phyloP scores from a whole-genome alignment of 2,888 invertebrate genomes.

The Eudasyphora cyanicolor region DNA sequence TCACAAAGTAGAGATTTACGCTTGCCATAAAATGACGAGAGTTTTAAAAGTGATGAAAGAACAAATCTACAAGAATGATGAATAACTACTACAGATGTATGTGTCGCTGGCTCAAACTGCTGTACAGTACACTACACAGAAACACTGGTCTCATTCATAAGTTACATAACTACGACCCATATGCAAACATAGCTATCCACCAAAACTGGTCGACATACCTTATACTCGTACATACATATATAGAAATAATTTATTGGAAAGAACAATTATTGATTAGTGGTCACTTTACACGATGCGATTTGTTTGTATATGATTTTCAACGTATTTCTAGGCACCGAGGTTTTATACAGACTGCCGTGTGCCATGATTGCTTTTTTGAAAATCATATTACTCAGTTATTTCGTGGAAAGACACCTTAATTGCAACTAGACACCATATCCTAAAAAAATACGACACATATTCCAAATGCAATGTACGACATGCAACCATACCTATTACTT shows the following conservation, averaged over 20 bases:
- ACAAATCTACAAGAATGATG: not conserved
- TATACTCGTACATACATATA: not conserved
- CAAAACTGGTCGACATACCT: not conserved
- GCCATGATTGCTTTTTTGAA: too few species aligned
- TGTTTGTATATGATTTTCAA: too few species aligned
- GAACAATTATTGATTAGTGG: too few species aligned
- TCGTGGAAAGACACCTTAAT: too few species aligned
- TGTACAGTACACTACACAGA: not conserved
- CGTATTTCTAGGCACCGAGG: too few species aligned
- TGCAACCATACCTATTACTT: not conserved
- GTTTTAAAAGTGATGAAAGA: not conserved
- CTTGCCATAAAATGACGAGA: conserved; percentile 80
- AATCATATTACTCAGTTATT: too few species aligned
- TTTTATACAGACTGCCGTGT: too few species aligned
- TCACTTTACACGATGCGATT: too few species aligned
- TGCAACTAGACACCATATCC: too few species aligned
- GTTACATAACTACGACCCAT: not conserved
- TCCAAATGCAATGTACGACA: not conserved
- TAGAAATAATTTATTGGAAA: conserved; percentile 17
- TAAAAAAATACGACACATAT: not conserved
- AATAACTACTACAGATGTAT: not conserved
- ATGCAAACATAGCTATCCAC: not conserved
- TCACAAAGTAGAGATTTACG: conserved; percentile 83
- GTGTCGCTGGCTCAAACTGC: not conserved
- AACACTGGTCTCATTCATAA: conserved; percentile 6